Percentiles rank a stretch among this genome's conserved stretches.
Evolutionary conservation across 2,888 invertebrate genomes (phyloP).

Genomic region (Apamea anceps): DNA sequence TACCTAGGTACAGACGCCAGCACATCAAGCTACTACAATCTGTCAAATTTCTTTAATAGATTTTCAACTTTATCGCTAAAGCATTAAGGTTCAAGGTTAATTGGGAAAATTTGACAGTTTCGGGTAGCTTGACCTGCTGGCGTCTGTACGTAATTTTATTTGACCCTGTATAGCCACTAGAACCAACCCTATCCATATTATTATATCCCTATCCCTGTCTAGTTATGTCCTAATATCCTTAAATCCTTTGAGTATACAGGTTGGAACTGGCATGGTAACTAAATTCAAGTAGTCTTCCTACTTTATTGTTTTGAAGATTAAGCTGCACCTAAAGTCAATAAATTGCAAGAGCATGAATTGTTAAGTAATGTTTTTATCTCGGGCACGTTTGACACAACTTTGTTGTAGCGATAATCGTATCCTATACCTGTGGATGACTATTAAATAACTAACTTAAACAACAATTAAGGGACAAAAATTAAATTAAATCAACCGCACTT

Average conservation of each 20-base stretch:
- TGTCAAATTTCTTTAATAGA: too few species aligned
- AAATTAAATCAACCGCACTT: background rate
- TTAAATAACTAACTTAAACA: constrained; percentile 4
- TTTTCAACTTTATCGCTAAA: too few species aligned
- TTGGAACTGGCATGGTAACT: background rate
- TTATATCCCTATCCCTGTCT: too few species aligned
- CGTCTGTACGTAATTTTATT: background rate
- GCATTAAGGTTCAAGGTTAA: too few species aligned
- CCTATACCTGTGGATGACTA: constrained; percentile 17
- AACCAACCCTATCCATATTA: too few species aligned
- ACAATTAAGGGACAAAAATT: background rate
- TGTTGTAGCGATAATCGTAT: constrained; percentile 45
- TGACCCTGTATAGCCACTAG: background rate
- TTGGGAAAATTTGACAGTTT: too few species aligned
- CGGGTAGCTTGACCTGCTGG: too few species aligned
- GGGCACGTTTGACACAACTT: constrained; percentile 52
- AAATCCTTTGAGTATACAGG: background rate
- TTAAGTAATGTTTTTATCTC: constrained; percentile 45
- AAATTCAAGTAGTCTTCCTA: background rate
- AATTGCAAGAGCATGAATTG: constrained; percentile 9
- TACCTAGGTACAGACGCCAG: too few species aligned
- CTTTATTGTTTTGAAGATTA: constrained; percentile 30
- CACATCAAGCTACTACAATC: too few species aligned
- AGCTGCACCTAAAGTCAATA: too few species aligned
- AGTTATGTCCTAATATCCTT: background rate